Evolutionary conservation across 2,113 vertebrate genomes (phyloP), one percentile per base, ranked within the genome.

Genomic region (Pyxicephalus adspersus): DNA sequence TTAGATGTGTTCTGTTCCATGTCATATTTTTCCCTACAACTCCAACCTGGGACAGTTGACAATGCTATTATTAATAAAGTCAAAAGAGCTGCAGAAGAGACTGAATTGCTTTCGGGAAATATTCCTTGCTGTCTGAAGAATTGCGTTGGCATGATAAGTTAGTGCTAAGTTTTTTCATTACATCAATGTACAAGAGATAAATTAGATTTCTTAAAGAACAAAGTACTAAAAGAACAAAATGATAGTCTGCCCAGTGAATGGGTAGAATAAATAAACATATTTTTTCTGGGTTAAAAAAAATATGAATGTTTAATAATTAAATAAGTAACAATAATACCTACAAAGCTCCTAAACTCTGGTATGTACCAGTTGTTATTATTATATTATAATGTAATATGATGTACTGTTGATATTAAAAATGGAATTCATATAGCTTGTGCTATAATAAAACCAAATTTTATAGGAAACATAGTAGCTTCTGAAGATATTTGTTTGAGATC

Each of bases 131-230:
- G 87, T 85, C 65, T 81, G 83, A 88, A 84, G 60, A 45, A 79
- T 73, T 90, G 86, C 85, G 16, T 50, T 85, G 83, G 20, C 60
- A 85, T 85, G 84, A 67, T 81, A 84, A 85, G 50, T 83, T 82
- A 34, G 18, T 80, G 80, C 77, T 17, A 74, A 28, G 83, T 25
- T 1, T 80, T 86, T 84, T 82, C 64, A 76, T 87, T 73, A 76
- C 80, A 78, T 55, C 81, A 31, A 29, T 51, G 5, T 54, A 71
- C 71, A n/a, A 75, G 76, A 76, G 64, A 81, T 83, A 77, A 3
- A 16, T 81, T 67, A 67, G 71, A 19, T 68, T 15, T 88, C 87
- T 76, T 63, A 84, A 54, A 9, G 45, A 0, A 67, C 9, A 45
- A 22, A 55, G 28, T 85, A 73, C 83, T 64, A 86, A 77, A 76